These are phyloP conservation scores for Hesperophylax magnus DNA, from an alignment of 1,140 invertebrate species.

Conservation along the genomic window DNA sequence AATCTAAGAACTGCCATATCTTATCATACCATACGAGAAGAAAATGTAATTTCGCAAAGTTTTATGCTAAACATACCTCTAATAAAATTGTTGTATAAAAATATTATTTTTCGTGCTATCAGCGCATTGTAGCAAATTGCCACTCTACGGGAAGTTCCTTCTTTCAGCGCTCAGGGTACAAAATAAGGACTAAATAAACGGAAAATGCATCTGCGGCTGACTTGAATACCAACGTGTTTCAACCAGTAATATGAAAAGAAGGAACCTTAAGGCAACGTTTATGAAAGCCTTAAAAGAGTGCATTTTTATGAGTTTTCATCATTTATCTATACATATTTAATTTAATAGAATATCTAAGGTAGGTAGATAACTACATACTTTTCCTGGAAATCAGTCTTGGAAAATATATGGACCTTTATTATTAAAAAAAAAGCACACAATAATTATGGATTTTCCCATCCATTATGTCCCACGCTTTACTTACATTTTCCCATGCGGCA, in stretches of 20 bases:
- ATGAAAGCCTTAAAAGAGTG: not conserved
- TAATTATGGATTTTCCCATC: no score
- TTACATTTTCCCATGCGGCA: no score
- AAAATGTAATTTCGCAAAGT: no score
- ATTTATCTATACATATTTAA: not conserved
- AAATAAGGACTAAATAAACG: conserved; percentile 21
- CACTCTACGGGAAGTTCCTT: conserved; percentile 24
- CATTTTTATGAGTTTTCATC: not conserved
- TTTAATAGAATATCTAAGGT: not conserved
- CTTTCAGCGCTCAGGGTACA: conserved; percentile 24
- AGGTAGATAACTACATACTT: no score
- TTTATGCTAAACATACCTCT: not conserved
- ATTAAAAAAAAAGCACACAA: no score
- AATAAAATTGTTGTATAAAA: conserved; percentile 9
- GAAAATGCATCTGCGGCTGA: conserved; percentile 22
- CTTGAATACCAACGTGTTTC: conserved; percentile 14
- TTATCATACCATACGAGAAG: no score
- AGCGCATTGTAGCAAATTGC: conserved; percentile 19
- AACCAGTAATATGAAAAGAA: conserved; percentile 17
- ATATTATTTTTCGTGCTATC: not conserved
- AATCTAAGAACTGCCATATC: no score
- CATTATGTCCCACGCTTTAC: no score
- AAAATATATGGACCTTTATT: no score
- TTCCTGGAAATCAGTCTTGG: no score
- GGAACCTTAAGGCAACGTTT: not conserved